Evolutionary conservation across 2,113 vertebrate genomes (phyloP).

Genomic region (Gorilla gorilla): DNA sequence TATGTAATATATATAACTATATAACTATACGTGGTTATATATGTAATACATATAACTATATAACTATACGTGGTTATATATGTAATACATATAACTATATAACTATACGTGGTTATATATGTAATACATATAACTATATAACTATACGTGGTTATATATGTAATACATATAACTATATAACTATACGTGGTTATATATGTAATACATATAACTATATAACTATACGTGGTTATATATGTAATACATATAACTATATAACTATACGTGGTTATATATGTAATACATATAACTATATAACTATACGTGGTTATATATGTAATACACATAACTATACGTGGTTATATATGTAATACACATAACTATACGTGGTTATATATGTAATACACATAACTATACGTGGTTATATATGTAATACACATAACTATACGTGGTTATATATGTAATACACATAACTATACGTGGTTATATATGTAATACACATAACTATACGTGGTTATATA

Average conservation of each 20-base stretch:
- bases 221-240: background rate
- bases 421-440: background rate
- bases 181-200: background rate
- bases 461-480: background rate
- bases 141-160: background rate
- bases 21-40: background rate
- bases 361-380: background rate
- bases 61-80: background rate
- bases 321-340: background rate
- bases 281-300: background rate
- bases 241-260: background rate
- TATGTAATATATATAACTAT: background rate
- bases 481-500: background rate
- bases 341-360: background rate
- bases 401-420: background rate
- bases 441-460: background rate
- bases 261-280: background rate
- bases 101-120: background rate
- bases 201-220: background rate
- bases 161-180: background rate
- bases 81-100: background rate
- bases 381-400: background rate
- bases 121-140: background rate
- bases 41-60: background rate
- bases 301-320: background rate